Base-by-base conservation (phyloP, 2,888 invertebrate species). In the Acholoe squamosa region DNA sequence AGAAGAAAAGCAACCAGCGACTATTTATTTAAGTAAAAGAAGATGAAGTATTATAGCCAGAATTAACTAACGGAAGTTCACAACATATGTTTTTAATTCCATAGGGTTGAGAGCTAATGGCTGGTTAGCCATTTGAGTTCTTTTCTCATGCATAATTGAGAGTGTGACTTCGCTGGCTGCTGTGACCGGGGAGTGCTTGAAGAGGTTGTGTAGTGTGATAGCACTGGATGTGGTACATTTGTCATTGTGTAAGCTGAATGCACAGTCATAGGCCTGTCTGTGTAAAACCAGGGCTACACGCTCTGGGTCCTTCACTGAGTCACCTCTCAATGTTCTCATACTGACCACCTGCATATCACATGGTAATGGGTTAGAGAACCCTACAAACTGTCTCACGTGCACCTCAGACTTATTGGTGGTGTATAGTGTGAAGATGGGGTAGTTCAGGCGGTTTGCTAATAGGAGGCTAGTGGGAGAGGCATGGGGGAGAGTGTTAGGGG, bases 401-500 rank as follows among this genome's bases (percentile, higher is more conserved):
- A 52, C n/a, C 80, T 43, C 33, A 0, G 34, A 52, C 19, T 31
- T 54, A 95, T 90, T 86, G 19, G 31, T 89, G 33, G 31, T 25
- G 16, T 89, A 51, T 10, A 80, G 43, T 7, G 56, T 77, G 33
- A 34, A 93, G 0, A 94, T 77, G 0, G 97, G 97, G 95, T 97
- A 97, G 77, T 97, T 96, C 28, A 97, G 95, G 88, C 96, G 95
- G 93, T 97, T 97, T 16, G 96, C 96, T 0, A 97, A 95, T 31
- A 97, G 96, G 94, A 97, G 97, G n/a, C 97, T 96, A 25, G 97
- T 96, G 25, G 97, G 94, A 0, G 97, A 96, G 7, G 97, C 96
- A 0, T 51, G 22, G 22, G 51, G 92, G 51, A 22, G 34, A 14
- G 54, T 14, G 14, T 54, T 56, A 1, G 61, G 28, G 33, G 12